A percentile compares a stretch with the other conserved stretches of the same genome.
Evolutionary conservation across 2,888 invertebrate species (phyloP).

Genomic region (Tenthredo notha): DNA sequence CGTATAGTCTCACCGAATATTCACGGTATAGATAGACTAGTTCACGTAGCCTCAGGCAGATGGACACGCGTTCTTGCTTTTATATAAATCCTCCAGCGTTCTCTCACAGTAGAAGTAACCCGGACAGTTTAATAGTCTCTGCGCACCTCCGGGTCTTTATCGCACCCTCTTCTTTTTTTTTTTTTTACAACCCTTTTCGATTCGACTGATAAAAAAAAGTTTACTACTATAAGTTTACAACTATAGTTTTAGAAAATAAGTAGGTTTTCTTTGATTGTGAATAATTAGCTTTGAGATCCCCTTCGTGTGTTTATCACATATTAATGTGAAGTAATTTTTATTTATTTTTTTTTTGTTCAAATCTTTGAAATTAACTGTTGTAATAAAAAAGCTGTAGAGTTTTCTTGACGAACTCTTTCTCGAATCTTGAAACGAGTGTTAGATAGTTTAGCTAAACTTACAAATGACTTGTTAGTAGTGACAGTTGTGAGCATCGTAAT

Average conservation of each 20-base stretch:
- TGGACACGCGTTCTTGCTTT: not conserved
- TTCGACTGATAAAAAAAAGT: not conserved
- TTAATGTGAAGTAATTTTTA: no score
- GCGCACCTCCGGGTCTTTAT: not conserved
- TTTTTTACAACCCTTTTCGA: not conserved
- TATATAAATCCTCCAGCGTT: not conserved
- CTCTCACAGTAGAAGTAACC: not conserved
- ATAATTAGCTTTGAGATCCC: not conserved
- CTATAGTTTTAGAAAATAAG: no score
- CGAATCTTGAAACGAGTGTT: no score
- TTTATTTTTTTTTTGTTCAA: no score
- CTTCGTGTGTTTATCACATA: no score
- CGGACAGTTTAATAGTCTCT: not conserved
- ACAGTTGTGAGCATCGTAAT: not conserved
- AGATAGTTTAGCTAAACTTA: not conserved
- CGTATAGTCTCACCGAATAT: no score
- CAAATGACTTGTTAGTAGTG: not conserved
- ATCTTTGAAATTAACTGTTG: no score
- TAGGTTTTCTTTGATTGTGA: not conserved
- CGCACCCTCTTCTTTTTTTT: not conserved
- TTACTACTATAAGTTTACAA: no score
- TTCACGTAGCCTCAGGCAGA: not conserved
- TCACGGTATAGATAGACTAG: not conserved
- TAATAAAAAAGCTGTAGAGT: no score
- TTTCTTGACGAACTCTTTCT: no score